A percentile compares a stretch with the other conserved stretches of the same genome.
These are phyloP conservation scores for Drosophila pseudotakahashii DNA, from an alignment of 2,888 invertebrate species.

Conservation along the genomic window DNA sequence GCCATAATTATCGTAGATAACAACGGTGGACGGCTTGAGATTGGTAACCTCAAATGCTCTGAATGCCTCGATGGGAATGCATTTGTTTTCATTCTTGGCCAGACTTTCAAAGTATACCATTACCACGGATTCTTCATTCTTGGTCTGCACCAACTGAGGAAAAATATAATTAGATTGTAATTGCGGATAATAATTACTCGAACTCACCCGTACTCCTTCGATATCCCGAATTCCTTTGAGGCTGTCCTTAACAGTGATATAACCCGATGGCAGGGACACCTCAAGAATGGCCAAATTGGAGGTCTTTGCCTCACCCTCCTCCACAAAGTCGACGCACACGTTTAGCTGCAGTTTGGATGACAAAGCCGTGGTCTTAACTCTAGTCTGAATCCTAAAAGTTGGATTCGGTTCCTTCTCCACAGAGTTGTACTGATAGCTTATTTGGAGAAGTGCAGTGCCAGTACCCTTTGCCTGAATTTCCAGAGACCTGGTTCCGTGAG, in stretches of 20 bases:
- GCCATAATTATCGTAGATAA: background rate
- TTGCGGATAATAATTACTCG: too few species aligned
- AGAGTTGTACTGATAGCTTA: too few species aligned
- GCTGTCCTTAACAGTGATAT: background rate
- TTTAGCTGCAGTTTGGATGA: too few species aligned
- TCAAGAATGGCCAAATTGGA: background rate
- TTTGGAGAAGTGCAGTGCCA: too few species aligned
- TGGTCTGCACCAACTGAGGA: background rate
- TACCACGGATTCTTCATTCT: background rate
- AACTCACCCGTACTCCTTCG: background rate
- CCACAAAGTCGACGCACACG: too few species aligned
- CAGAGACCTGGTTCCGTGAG: too few species aligned
- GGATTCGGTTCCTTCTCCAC: too few species aligned
- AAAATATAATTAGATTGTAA: background rate
- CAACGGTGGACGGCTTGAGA: background rate
- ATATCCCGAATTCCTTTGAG: background rate
- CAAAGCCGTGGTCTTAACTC: too few species aligned
- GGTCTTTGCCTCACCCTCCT: too few species aligned
- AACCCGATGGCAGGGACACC: background rate
- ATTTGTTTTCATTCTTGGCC: background rate
- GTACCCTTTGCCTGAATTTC: too few species aligned
- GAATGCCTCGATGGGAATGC: background rate
- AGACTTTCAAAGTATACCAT: background rate
- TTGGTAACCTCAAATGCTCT: background rate
- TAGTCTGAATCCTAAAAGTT: too few species aligned